phyloP scores from a whole-genome alignment of 2,888 invertebrate species.

The Boloria euphrosyne region DNA sequence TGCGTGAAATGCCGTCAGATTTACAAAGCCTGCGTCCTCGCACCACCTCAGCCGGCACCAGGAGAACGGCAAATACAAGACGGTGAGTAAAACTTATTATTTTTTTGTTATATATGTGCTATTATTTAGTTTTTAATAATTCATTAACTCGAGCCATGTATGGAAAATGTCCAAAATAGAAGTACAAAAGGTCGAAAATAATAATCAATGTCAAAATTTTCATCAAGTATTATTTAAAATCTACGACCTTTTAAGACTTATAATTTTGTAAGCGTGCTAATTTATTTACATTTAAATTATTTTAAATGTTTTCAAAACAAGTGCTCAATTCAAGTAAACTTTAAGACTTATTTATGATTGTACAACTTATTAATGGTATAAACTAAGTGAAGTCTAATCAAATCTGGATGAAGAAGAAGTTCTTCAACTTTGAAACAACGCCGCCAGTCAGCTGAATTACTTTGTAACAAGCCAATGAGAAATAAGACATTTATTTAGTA shows the following conservation, averaged over 20 bases:
- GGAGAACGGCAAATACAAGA: constrained; percentile 75
- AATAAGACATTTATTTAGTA: constrained; percentile 10
- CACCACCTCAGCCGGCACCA: constrained; percentile 70
- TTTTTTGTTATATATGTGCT: constrained; percentile 7
- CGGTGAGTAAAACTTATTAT: constrained; percentile 53
- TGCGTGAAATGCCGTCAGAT: constrained; percentile 62
- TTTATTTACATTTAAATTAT: not conserved
- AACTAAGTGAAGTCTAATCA: constrained; percentile 10
- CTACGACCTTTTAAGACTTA: no score
- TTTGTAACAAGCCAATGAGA: not conserved
- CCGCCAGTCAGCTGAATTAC: not conserved
- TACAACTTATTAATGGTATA: not conserved
- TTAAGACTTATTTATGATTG: constrained; percentile 9
- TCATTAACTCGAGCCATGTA: not conserved
- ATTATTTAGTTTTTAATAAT: constrained; percentile 1
- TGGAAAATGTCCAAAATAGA: not conserved
- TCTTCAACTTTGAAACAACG: constrained; percentile 7
- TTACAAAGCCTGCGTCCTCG: constrained; percentile 64
- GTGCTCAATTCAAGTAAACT: not conserved
- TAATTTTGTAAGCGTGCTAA: no score
- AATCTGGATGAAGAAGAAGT: not conserved
- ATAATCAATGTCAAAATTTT: not conserved
- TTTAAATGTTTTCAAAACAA: not conserved
- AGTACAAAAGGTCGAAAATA: no score
- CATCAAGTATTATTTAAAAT: not conserved